Percentiles rank a stretch among this genome's conserved stretches.
Evolutionary conservation across 2,888 invertebrate species (phyloP).

Genomic region (Sarcophaga caerulescens): DNA sequence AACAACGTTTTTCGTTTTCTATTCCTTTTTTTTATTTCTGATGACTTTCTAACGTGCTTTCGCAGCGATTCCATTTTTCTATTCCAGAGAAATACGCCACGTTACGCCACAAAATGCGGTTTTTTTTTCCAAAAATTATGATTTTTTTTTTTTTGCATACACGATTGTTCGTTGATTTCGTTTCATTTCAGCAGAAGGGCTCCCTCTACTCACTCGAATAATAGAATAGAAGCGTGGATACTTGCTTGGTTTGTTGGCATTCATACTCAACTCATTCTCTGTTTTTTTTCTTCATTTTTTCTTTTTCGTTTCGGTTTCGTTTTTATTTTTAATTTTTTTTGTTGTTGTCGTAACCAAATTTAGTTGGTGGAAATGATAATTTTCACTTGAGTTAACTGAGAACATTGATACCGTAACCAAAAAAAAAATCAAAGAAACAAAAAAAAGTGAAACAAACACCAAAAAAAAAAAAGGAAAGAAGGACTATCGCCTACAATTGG

Average conservation of each 20-base stretch:
- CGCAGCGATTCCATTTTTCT: neutral
- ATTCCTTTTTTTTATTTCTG: neutral
- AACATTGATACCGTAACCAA: conserved; percentile 52
- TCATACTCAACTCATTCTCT: neutral
- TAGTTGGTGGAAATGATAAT: conserved; percentile 71
- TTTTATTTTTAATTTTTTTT: neutral
- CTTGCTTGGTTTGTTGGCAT: conserved; percentile 42
- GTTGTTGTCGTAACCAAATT: conserved; percentile 56
- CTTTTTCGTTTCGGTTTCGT: neutral
- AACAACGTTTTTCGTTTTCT: conserved; percentile 32
- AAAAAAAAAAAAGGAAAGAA: conserved; percentile 11
- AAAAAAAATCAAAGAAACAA: neutral
- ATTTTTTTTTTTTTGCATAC: conserved; percentile 2
- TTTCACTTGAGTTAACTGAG: conserved; percentile 68
- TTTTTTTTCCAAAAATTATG: conserved; percentile 34
- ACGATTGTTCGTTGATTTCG: neutral
- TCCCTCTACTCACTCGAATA: too few relatives aligned
- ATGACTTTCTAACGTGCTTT: conserved; percentile 15
- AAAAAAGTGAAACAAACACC: conserved; percentile 1
- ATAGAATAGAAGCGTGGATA: neutral
- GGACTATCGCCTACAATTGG: conserved; percentile 41
- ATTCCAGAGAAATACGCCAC: neutral
- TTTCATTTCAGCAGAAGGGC: neutral
- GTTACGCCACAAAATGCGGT: conserved; percentile 38
- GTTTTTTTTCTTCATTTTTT: neutral